Percentiles rank a stretch among this genome's conserved stretches.
These are phyloP conservation scores for Conus canariensis DNA, from an alignment of 2,888 invertebrate genomes.

Conservation along the genomic window DNA sequence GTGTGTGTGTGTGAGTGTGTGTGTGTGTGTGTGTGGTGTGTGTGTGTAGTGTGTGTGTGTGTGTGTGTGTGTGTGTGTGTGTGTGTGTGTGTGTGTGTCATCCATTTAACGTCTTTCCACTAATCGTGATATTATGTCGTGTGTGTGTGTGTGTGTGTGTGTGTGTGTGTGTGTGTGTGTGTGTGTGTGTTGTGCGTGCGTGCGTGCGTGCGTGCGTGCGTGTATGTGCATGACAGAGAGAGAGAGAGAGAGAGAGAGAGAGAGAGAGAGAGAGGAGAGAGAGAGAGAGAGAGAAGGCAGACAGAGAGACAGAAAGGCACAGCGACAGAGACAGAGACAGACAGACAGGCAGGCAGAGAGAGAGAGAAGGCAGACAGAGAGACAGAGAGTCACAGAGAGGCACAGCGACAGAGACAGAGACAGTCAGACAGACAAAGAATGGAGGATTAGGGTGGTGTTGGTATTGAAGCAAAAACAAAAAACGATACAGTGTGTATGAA, in stretches of 20 bases:
- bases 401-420: background rate
- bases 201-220: no score
- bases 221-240: background rate
- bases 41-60: no score
- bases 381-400: background rate
- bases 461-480: no score
- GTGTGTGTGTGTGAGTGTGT: no score
- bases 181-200: no score
- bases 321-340: background rate
- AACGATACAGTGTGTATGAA: no score
- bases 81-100: background rate
- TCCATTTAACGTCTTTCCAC: no score
- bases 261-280: conserved; percentile 25
- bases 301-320: conserved; percentile 10
- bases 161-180: no score
- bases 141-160: no score
- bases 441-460: no score
- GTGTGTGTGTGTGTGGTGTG: no score
- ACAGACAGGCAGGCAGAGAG: background rate
- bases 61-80: background rate
- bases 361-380: background rate
- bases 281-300: conserved; percentile 22
- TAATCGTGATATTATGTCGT: no score
- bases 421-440: background rate
- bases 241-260: conserved; percentile 31